Conservation (phyloP, 2,888 invertebrate genomes). For the Resseliella maxima region DNA sequence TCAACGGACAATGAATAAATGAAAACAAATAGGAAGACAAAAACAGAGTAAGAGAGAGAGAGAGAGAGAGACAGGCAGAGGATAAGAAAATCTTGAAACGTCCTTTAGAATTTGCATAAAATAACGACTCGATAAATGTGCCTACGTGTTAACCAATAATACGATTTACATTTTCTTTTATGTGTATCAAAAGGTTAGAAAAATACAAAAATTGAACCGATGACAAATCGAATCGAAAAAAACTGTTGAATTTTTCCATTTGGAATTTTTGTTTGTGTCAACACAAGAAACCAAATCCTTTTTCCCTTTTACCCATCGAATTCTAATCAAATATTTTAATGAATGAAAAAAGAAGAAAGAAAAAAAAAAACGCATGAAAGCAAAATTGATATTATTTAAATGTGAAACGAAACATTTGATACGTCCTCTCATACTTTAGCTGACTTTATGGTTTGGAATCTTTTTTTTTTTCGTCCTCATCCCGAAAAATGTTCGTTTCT, state of each 20-base stretch:
- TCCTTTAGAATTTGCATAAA: constrained; percentile 25
- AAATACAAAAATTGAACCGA: not conserved
- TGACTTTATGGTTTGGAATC: constrained; percentile 18
- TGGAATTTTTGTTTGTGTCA: not conserved
- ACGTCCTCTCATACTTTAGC: not conserved
- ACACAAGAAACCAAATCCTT: not conserved
- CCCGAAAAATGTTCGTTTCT: not conserved
- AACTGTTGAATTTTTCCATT: not conserved
- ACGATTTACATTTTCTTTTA: not conserved
- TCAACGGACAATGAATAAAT: not conserved
- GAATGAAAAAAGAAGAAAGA: not conserved
- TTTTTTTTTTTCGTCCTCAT: not conserved
- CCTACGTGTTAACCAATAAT: not conserved
- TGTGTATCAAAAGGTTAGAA: not conserved
- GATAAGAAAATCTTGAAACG: not conserved
- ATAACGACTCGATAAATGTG: not conserved
- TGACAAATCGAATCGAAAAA: not conserved
- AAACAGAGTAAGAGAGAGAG: too few species aligned
- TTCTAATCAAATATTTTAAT: not conserved
- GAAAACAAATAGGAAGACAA: not conserved
- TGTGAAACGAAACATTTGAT: too few species aligned
- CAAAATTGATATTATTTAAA: constrained; percentile 6
- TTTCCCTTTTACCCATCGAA: not conserved
- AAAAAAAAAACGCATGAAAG: too few species aligned
- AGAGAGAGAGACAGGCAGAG: too few species aligned